Conservation (phyloP, 2,113 vertebrate genomes). For the Asarcornis scutulata region DNA sequence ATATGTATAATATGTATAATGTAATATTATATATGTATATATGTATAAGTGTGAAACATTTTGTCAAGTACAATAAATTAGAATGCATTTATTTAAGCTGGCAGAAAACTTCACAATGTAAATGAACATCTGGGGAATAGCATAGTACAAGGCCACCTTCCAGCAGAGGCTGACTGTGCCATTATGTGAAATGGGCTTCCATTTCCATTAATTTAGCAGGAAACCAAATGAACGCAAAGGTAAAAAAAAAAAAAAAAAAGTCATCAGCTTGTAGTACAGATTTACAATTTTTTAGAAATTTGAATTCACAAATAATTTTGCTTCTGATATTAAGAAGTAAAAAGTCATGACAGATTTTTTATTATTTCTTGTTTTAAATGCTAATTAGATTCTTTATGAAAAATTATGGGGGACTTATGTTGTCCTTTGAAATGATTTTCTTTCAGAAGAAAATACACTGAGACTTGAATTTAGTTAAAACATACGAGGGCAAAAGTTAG, state of each 20-base stretch:
- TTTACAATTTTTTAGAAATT: background rate
- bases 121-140: conserved; percentile 1
- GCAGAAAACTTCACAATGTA: background rate
- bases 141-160: background rate
- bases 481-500: background rate
- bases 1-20: too few relatives aligned
- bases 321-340: background rate
- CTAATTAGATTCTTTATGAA: background rate
- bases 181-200: background rate
- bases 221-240: background rate
- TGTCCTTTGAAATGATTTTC: background rate
- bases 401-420: rapidly evolving
- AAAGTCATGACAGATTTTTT: background rate
- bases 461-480: background rate
- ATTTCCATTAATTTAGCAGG: background rate
- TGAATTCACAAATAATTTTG: background rate
- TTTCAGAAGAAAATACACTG: background rate
- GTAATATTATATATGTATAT: too few relatives aligned
- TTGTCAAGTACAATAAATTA: conserved; percentile 25
- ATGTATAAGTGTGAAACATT: background rate
- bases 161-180: background rate
- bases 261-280: background rate
- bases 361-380: background rate
- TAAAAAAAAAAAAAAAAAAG: background rate
- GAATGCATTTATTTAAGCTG: background rate